Evolutionary conservation across 2,888 invertebrate genomes (phyloP).

Genomic region (Clunio marinus): DNA sequence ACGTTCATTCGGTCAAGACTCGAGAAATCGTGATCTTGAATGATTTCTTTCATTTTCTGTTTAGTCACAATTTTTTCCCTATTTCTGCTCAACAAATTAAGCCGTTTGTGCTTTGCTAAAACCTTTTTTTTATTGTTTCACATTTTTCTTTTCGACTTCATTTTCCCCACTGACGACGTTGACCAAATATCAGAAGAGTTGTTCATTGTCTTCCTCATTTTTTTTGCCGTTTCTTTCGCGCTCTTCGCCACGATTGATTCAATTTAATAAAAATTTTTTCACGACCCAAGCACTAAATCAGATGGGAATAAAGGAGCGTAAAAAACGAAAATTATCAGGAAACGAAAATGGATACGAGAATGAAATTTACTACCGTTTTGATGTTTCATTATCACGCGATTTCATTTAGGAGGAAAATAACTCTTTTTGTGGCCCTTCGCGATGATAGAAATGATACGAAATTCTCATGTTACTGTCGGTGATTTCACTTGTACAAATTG

Average conservation of each 20-base stretch:
- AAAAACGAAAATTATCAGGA: slow-evolving; percentile 3
- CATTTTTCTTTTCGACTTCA: no score
- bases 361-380: slow-evolving; percentile 15
- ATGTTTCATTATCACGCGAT: slow-evolving; percentile 21
- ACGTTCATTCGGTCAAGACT: not conserved
- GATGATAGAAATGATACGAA: not conserved
- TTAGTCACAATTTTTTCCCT: not conserved
- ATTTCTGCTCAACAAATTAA: not conserved
- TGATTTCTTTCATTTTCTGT: not conserved
- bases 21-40: not conserved
- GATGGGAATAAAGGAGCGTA: not conserved
- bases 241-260: slow-evolving; percentile 10
- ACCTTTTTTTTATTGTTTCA: slow-evolving; percentile 1
- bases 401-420: no score
- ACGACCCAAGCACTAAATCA: not conserved
- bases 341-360: not conserved
- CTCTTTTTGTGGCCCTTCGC: not conserved
- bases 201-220: not conserved
- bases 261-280: slow-evolving; percentile 20
- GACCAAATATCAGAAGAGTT: not conserved
- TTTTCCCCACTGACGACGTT: not conserved
- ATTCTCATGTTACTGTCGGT: not conserved
- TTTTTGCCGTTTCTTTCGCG: slow-evolving; percentile 10
- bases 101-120: not conserved
- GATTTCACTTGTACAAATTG: slow-evolving; percentile 5